Evolutionary conservation across 2,113 vertebrate species (phyloP), one percentile per base, ranked within the genome.

Genomic region (Phycodurus eques): DNA sequence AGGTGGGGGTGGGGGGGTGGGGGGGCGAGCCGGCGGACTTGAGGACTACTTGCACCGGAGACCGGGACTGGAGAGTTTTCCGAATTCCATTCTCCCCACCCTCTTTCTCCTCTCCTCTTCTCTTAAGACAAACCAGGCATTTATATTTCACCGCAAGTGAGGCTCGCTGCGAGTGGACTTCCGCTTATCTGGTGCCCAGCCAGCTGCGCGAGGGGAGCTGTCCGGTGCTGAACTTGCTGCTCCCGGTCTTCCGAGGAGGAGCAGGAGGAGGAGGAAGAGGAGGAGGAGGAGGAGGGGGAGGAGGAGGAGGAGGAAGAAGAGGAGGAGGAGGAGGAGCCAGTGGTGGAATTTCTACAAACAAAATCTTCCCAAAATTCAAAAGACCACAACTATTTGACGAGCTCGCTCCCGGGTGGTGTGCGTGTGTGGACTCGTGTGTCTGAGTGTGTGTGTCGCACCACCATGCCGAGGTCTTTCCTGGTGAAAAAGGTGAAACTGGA

Each of bases 401-500:
- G 44, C 20, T 22, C 9, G 20, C 64, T 66, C 22, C 44, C 3
- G 35, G 35, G 35, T 39, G 35, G 35, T 39, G 35, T 6, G 35
- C 35, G 35, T 6, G 35, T 61, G 82, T 65, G 78, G 63, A 74
- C 69, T 68, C 74, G 46, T 66, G 76, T 68, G 77, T 10, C 66
- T 54, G 74, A 46, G 80, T 68, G 75, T 65, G 77, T 31, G 74
- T 43, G 75, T 78, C 80, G 79, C 87, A 82, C 82, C 89, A 91
- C 81, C 88, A 98, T 98, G 96, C 96, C 96, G 91, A 96, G 96
- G 91, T 98, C 96, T 84, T 98, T 98, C 90, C 92, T 98, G 93
- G 96, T 98, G 79, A 98, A 98, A 92, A 98, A 98, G 94, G 95
- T 97, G 90, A 97, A 98, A 92, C 88, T 96, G 73, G 96, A 96